These are phyloP conservation scores for Cataglyphis rosenhaueri DNA, from an alignment of 2,888 invertebrate species.

Conservation along the genomic window DNA sequence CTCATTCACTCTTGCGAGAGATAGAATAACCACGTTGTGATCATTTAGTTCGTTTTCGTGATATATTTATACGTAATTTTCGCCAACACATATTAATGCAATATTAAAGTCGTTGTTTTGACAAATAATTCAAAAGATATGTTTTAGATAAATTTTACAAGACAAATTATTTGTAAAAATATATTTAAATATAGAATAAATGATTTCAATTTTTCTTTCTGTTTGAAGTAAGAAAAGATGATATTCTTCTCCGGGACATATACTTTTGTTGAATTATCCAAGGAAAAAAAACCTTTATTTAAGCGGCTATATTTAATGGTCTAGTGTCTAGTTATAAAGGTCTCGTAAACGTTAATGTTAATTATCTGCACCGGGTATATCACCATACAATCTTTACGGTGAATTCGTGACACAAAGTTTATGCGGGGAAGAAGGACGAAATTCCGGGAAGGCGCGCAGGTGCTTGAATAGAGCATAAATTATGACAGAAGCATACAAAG, in stretches of 20 bases:
- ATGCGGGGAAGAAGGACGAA: conserved; percentile 5
- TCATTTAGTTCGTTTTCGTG: conserved; percentile 41
- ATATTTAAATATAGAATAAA: background rate
- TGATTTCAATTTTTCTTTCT: background rate
- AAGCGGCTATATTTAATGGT: conserved; percentile 19
- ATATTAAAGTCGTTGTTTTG: background rate
- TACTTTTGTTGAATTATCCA: background rate
- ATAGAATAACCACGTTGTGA: conserved; percentile 59
- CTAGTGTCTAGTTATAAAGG: background rate
- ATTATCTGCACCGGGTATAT: conserved; percentile 53
- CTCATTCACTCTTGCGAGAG: conserved; percentile 52
- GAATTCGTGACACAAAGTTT: conserved; percentile 47
- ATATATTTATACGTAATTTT: conserved; percentile 20
- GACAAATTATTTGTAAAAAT: background rate
- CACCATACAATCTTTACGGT: conserved; percentile 42
- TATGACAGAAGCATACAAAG: conserved; percentile 52
- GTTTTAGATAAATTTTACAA: background rate
- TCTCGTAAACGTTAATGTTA: conserved; percentile 49
- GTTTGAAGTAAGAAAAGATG: background rate
- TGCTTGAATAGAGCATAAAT: conserved; percentile 67
- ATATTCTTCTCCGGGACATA: background rate
- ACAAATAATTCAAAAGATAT: background rate
- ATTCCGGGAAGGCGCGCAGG: conserved; percentile 57
- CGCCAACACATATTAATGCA: background rate
- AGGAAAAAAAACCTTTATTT: background rate